Conservation (phyloP, 2,888 invertebrate genomes). For the Drosophila tanythrix region DNA sequence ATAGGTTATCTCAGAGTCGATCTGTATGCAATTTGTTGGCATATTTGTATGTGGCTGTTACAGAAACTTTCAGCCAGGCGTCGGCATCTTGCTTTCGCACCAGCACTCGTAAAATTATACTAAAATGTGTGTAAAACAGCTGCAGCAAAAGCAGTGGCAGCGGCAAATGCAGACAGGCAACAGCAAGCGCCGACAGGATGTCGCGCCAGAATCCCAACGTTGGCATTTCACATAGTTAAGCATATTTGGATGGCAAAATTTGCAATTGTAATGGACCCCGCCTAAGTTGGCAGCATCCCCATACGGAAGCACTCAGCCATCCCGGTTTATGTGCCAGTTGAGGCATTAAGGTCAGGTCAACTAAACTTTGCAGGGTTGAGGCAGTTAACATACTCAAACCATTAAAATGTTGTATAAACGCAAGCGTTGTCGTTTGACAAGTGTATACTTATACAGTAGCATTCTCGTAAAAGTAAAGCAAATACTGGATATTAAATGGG, state of each 20-base stretch:
- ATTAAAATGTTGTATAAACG: constrained; percentile 29
- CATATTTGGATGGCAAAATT: constrained; percentile 73
- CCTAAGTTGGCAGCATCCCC: constrained; percentile 41
- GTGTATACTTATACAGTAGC: constrained; percentile 49
- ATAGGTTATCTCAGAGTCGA: constrained; percentile 24
- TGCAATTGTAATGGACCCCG: constrained; percentile 74
- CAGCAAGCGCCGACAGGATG: constrained; percentile 61
- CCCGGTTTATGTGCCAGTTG: background rate
- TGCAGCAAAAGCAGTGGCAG: constrained; percentile 11
- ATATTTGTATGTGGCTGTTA: constrained; percentile 15
- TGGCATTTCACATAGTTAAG: constrained; percentile 54
- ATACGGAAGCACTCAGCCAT: background rate
- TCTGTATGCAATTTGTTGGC: constrained; percentile 10
- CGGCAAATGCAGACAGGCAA: constrained; percentile 27
- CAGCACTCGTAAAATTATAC: constrained; percentile 25
- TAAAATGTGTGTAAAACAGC: background rate
- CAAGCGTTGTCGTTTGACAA: constrained; percentile 3
- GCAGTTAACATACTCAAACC: constrained; percentile 60
- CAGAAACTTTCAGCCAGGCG: constrained; percentile 28
- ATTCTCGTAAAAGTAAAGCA: constrained; percentile 25
- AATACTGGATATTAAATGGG: constrained; percentile 44
- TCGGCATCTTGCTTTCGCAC: constrained; percentile 27
- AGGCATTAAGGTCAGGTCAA: constrained; percentile 47
- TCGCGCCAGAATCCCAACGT: constrained; percentile 62
- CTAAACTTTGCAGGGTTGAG: constrained; percentile 26